A percentile compares a stretch with the other conserved stretches of the same genome.
Evolutionary conservation across 2,888 invertebrate genomes (phyloP).

Genomic region (Eupithecia centaureata): DNA sequence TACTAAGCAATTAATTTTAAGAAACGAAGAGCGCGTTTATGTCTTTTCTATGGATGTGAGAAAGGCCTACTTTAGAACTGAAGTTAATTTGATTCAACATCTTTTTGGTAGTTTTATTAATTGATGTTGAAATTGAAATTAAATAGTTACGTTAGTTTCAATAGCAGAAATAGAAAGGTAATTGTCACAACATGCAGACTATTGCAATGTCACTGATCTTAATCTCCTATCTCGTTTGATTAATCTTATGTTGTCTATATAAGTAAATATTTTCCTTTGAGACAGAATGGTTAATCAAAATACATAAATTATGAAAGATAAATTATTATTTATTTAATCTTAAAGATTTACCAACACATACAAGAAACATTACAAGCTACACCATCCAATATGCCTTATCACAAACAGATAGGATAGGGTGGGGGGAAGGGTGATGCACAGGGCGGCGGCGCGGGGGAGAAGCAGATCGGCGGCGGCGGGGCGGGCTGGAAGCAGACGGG

Average conservation of each 20-base stretch:
- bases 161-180: conserved; percentile 42
- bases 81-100: background rate
- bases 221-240: conserved; percentile 34
- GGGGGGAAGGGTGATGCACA: conserved; percentile 44
- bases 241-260: conserved; percentile 22
- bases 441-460: conserved; percentile 38
- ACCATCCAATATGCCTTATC: conserved; percentile 30
- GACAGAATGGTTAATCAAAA: background rate
- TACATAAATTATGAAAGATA: background rate
- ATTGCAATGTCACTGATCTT: conserved; percentile 40
- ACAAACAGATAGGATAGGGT: conserved; percentile 50
- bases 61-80: conserved; percentile 1
- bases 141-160: conserved; percentile 23
- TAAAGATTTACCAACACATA: background rate
- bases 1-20: background rate
- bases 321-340: background rate
- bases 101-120: background rate
- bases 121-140: conserved; percentile 19
- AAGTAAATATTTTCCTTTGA: background rate
- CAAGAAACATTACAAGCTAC: conserved; percentile 15
- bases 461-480: conserved; percentile 50
- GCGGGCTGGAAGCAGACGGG: conserved; percentile 56
- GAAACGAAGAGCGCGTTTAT: conserved; percentile 21
- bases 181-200: conserved; percentile 33
- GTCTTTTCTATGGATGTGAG: conserved; percentile 19